Evolutionary conservation across 2,888 invertebrate genomes (phyloP), one percentile per base, ranked within the genome.

Genomic region (Gisinianus flammeolus): DNA sequence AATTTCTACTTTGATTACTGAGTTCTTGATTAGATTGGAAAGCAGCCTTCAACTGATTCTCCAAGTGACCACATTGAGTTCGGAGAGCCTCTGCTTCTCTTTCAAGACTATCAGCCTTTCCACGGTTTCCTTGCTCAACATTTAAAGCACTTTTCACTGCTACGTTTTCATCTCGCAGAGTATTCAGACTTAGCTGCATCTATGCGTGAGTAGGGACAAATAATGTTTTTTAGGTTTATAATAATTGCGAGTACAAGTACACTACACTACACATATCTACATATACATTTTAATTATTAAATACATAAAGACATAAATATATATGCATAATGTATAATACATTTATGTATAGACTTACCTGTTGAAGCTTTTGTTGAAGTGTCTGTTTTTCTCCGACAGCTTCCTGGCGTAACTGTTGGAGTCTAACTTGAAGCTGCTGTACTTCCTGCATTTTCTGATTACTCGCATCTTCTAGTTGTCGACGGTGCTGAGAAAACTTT

Each of bases 351-450:
- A n/a, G n/a, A n/a, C 62, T 72, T 69, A 78, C 80, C 86, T 91
- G 89, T 81, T 90, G 90, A 54, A 91, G 88, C 78, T 92, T 91
- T 85, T 91, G 90, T 67, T 89, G 87, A 77, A 91, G 89, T 78
- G 89, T 88, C 84, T 90, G 90, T 85, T 91, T 91, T 85, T 92
- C 92, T 16, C 90, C 90, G 26, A 88, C 87, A 81, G 87, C 86
- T 76, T 89, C 88, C 71, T 90, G 89, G 33, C 89, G 86, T 19
- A 91, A 88, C 31, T 92, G 91, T 86, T 91, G 90, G 86, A 92
- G 88, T 0, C 85, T 88, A 31, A 90, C 88, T 84, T 91, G 90
- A 73, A 91, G 87, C 22, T 91, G 89, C 86, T 91, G 91, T 71
- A 90, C 85, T 85, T 93, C 93, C 10, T 90, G 89, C 73, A 89